phyloP scores from a whole-genome alignment of 2,797 vertebrate genomes.

The Tenualosa thibaudeaui region DNA sequence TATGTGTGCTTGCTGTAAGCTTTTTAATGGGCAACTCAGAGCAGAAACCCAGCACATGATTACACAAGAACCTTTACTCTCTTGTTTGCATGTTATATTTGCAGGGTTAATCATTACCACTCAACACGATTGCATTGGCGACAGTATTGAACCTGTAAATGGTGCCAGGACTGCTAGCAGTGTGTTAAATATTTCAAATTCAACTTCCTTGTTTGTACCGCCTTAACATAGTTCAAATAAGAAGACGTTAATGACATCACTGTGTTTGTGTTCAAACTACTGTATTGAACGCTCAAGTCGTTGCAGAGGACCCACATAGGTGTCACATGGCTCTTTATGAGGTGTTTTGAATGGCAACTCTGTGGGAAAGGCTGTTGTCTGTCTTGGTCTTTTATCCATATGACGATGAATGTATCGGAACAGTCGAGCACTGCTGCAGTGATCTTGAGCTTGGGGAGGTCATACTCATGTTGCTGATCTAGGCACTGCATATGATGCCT shows the following conservation, averaged over 20 bases:
- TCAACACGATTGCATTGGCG: neutral
- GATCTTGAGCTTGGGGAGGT: neutral
- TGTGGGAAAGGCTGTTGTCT: neutral
- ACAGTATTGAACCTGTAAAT: neutral
- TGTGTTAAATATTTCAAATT: neutral
- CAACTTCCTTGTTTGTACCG: conserved; percentile 7
- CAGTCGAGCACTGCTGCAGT: neutral
- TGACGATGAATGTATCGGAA: neutral
- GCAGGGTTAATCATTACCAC: conserved; percentile 7
- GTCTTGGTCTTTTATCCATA: neutral
- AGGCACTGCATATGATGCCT: neutral
- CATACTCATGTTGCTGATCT: conserved; percentile 2
- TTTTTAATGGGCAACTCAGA: neutral
- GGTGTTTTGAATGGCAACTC: neutral
- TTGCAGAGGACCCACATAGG: no score
- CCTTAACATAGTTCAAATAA: neutral
- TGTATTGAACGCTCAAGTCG: neutral
- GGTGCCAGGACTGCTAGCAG: neutral
- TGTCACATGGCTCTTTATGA: neutral
- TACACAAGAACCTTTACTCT: conserved; percentile 20
- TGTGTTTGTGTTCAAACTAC: neutral
- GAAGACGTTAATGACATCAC: neutral
- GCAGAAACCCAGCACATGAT: neutral
- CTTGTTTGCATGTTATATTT: conserved; percentile 9
- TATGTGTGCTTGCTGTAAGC: no score